Evolutionary conservation across 2,113 vertebrate species (phyloP), one percentile per base, ranked within the genome.

Genomic region (Murina feae): DNA sequence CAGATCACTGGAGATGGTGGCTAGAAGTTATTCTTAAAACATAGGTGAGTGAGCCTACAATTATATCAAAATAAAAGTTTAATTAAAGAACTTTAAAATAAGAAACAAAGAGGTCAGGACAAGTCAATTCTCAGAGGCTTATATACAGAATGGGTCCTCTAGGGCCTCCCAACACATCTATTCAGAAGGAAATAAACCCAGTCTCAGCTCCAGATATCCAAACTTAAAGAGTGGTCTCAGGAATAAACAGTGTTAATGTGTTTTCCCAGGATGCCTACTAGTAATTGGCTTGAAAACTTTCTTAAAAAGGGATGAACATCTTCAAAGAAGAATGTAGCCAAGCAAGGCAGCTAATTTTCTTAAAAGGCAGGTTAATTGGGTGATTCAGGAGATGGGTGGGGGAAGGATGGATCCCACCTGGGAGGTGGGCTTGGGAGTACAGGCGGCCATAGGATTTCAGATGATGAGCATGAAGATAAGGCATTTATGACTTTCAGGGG

Each of bases 1-100:
- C 5, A 91, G 74, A 79, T 89, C 30, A 69, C 30, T 37, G 58
- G 35, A 71, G 32, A 95, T 14, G 30, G 66, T 66, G 51, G 49
- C 42, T 92, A 11, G 16, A 86, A 89, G 32, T 82, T 95, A 95
- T 51, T 95, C 25, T 82, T 86, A 90, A 94, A 79, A 85, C 30
- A 58, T 16, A 90, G 71, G 72, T 2, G 6, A 11, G 4, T 81
- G 30, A 88, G 25, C 39, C 78, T 88, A 85, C 11, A 89, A 89
- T 49, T 49, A 74, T 12, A 25, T 75, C 44, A 78, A 78, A 86
- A 90, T 30, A 23, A 75, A 81, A 79, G 39, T 69, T 95, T 69
- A 87, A 76, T 86, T 90, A 87, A 69, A 85, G 39, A 84, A 80
- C 18, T 91, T 95, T 74, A 55, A 85, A 93, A 37, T 84, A 89